Evolutionary conservation across 2,113 vertebrate genomes (phyloP), one percentile per base, ranked within the genome.

Genomic region (Pampusana beccarii): DNA sequence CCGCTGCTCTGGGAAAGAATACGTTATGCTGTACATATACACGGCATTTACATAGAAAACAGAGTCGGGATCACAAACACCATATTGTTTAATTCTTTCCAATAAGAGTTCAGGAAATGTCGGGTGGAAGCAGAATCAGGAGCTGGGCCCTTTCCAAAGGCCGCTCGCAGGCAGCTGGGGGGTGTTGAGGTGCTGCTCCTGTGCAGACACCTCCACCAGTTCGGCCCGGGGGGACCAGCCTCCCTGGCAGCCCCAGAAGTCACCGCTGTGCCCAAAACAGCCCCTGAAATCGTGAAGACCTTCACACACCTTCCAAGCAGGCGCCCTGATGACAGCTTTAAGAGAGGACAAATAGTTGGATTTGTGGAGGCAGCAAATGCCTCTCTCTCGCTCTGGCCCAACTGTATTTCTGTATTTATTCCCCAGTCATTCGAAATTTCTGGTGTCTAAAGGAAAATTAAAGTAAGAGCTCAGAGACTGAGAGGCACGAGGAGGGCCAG

Each of bases 101-200:
- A 5, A 48, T 5, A 53, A n/a, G n/a, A 33, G 42, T 73, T 1
- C 93, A 94, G 90, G 91, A 96, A 97, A 95, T 81, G 91, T 74
- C 28, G 87, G 69, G 36, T 10, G 69, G 88, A 20, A 77, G 36
- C 28, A 58, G 36, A 69, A 92, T 20, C 54, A 18, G 69, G 62
- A 89, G 58, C 87, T 92, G 92, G 96, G 91, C 90, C 92, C 38
- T 88, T 71, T 83, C 92, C 94, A 90, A 72, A 19, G 28, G 42
- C 69, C 5, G 3, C 40, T 84, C 15, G 23, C 24, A 48, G 74
- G 50, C 34, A 29, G 31, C 61, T 58, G 87, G 54, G 28, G 34
- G 42, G 26, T 42, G 8, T 6, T 28, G 62, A n/a, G 51, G 6
- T 1, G 1, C 14, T 94, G 42, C 58, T 34, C 38, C 25, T 16